Percentiles rank a stretch among this genome's conserved stretches.
These are phyloP conservation scores for Chamaedrilus cognettii DNA, from an alignment of 2,888 invertebrate species.

Conservation along the genomic window DNA sequence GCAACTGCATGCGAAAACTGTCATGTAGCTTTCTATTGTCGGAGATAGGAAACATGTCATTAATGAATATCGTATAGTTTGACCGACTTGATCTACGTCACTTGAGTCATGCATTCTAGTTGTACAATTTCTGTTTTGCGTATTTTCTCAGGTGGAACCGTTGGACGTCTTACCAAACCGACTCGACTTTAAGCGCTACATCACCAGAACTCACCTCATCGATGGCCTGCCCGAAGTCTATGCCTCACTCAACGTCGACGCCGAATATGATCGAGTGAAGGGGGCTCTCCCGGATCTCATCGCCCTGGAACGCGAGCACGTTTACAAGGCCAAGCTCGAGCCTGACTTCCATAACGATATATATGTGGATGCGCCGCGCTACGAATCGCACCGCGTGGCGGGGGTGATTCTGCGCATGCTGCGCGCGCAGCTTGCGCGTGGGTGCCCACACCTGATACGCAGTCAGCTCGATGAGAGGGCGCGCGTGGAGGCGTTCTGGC, in stretches of 20 bases:
- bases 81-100: too few relatives aligned
- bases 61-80: too few relatives aligned
- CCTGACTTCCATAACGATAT: conserved; percentile 14
- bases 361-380: neutral
- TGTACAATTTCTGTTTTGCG: too few relatives aligned
- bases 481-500: conserved; percentile 84
- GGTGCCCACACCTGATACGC: conserved; percentile 42
- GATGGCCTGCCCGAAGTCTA: conserved; percentile 69
- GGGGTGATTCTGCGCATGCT: conserved; percentile 29
- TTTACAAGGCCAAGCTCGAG: conserved; percentile 8
- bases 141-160: conserved; percentile 13
- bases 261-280: conserved; percentile 62
- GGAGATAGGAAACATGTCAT: too few relatives aligned
- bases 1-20: too few relatives aligned
- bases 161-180: conserved; percentile 44
- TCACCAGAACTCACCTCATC: conserved; percentile 77
- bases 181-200: conserved; percentile 71
- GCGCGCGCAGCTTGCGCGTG: conserved; percentile 29
- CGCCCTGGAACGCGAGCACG: conserved; percentile 27
- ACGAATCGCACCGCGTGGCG: conserved; percentile 16
- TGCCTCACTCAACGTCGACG: conserved; percentile 60
- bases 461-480: conserved; percentile 75
- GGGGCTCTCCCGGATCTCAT: conserved; percentile 69
- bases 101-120: too few relatives aligned
- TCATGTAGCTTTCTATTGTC: too few relatives aligned